Base-by-base conservation (phyloP, 1,140 invertebrate genomes). In the Goniozus legneri region DNA sequence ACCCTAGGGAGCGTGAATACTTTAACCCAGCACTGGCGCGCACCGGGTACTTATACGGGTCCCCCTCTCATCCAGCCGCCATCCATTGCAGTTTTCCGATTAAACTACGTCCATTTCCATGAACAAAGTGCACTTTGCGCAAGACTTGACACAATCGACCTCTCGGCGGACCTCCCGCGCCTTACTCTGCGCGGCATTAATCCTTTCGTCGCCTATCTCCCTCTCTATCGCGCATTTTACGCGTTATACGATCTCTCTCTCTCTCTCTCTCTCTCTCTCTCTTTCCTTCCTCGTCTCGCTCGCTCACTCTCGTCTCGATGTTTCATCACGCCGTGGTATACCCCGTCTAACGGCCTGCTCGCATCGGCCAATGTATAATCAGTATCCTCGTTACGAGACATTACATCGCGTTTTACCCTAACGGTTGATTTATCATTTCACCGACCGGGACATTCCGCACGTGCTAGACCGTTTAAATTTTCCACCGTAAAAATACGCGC, bases 1-100 rank as follows among this genome's bases (percentile, higher is more conserved):
- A n/a, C n/a, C n/a, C n/a, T n/a, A n/a, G n/a, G n/a, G n/a, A n/a
- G n/a, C n/a, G n/a, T n/a, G n/a, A n/a, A n/a, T n/a, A n/a, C n/a
- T n/a, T n/a, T n/a, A n/a, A n/a, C n/a, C n/a, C n/a, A n/a, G n/a
- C n/a, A n/a, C n/a, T n/a, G n/a, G n/a, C n/a, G n/a, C n/a, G n/a
- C n/a, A n/a, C 24, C 24, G 10, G 4, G 10, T 16, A 18, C 37
- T 20, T n/a, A 8, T 19, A 39, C 4, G 16, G 16, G n/a, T 10
- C 18, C 13, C 3, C 2, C 15, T 8, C n/a, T 18, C 13, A 15
- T 18, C 20, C 8, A 8, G 12, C 37, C 21, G 16, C n/a, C n/a
- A 19, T 44, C 34, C 42, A 31, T 42, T 43, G 47, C 52, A 59
- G 53, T 60, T 59, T 53, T 60, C 58, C 56, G 58, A 60, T 60